These are phyloP conservation scores for Puffinus mauretanicus DNA, from an alignment of 2,113 vertebrate species.

Conservation along the genomic window DNA sequence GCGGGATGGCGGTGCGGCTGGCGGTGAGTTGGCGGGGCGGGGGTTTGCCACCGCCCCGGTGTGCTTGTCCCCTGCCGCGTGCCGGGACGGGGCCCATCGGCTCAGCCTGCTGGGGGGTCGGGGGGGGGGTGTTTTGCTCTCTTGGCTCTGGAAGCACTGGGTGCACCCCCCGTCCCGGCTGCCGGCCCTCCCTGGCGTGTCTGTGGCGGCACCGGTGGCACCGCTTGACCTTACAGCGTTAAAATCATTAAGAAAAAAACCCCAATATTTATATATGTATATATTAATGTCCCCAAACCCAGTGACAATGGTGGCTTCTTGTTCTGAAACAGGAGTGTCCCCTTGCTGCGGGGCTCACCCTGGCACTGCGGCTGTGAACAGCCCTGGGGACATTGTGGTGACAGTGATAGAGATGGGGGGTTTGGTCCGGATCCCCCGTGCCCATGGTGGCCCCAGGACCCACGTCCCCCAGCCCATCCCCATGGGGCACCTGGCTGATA, in stretches of 20 bases:
- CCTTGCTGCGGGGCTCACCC: rapidly evolving
- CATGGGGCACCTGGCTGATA: not conserved
- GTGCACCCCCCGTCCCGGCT: not conserved
- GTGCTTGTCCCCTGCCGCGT: not conserved
- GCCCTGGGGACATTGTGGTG: not conserved
- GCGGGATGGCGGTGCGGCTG: not conserved
- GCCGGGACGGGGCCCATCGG: not conserved
- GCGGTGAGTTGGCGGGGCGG: not conserved
- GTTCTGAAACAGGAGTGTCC: not conserved
- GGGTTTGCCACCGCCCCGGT: not conserved
- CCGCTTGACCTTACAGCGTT: not conserved
- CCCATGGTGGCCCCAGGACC: not conserved
- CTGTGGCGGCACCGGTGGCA: not conserved
- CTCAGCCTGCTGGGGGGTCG: not conserved
- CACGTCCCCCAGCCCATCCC: not conserved
- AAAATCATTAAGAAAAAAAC: conserved; percentile 15
- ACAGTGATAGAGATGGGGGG: not conserved
- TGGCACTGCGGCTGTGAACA: not conserved
- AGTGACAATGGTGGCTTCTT: not conserved
- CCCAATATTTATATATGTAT: not conserved
- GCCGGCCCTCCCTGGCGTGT: not conserved
- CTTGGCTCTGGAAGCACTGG: not conserved
- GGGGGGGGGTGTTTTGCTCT: not conserved
- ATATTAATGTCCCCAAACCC: not conserved
- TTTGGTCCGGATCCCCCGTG: not conserved